These are phyloP conservation scores for Sericinus montela DNA, from an alignment of 2,888 invertebrate species.

Conservation along the genomic window DNA sequence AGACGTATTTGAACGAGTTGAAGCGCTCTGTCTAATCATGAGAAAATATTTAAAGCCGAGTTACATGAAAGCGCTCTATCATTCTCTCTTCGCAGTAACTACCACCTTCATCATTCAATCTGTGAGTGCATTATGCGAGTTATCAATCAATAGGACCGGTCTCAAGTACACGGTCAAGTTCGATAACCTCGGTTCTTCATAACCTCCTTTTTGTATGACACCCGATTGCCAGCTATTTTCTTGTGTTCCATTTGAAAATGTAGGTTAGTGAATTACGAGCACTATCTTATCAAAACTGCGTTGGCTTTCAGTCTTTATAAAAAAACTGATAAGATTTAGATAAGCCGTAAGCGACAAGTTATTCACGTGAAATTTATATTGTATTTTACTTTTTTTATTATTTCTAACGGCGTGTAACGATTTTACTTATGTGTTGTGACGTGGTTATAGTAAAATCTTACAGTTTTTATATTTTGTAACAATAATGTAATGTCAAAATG, in stretches of 20 bases:
- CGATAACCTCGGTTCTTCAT: slow-evolving; percentile 44
- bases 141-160: slow-evolving; percentile 59
- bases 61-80: slow-evolving; percentile 11
- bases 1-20: too few relatives aligned
- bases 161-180: slow-evolving; percentile 55
- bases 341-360: too few relatives aligned
- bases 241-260: slow-evolving; percentile 15
- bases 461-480: too few relatives aligned
- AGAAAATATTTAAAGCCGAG: slow-evolving; percentile 7
- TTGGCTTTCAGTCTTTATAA: not conserved
- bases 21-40: not conserved
- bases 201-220: slow-evolving; percentile 19
- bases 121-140: slow-evolving; percentile 44
- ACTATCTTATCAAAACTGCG: slow-evolving; percentile 12
- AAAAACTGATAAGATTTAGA: slow-evolving; percentile 7
- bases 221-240: slow-evolving; percentile 17
- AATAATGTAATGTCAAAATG: too few relatives aligned
- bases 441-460: too few relatives aligned
- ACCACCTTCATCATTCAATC: slow-evolving; percentile 29
- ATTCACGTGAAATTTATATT: not conserved
- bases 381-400: not conserved
- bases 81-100: slow-evolving; percentile 14
- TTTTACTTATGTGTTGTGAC: too few relatives aligned
- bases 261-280: slow-evolving; percentile 13
- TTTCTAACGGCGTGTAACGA: too few relatives aligned